Percentiles rank a stretch among this genome's conserved stretches.
These are phyloP conservation scores for Pachypanchax playfairii DNA, from an alignment of 2,113 vertebrate species.

Conservation along the genomic window DNA sequence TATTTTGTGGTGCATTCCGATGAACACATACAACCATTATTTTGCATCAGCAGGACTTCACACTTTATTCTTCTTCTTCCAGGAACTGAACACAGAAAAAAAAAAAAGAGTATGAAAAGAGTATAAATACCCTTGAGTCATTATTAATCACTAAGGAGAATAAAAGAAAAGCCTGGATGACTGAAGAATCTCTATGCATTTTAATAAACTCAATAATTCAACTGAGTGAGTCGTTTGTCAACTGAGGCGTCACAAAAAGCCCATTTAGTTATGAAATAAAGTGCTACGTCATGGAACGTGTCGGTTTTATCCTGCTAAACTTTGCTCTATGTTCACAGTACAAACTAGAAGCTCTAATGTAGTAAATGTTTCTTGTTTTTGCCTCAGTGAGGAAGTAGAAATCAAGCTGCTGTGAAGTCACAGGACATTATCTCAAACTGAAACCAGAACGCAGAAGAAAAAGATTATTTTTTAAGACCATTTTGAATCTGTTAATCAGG, in stretches of 20 bases:
- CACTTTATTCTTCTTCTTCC: slow-evolving; percentile 8
- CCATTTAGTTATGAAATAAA: slow-evolving; percentile 20
- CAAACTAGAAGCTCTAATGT: background rate
- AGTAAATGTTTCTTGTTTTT: slow-evolving; percentile 2
- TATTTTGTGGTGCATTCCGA: background rate
- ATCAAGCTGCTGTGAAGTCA: background rate
- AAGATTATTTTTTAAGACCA: no score
- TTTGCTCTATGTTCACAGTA: background rate
- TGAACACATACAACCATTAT: background rate
- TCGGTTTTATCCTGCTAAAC: slow-evolving; percentile 3
- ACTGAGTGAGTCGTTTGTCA: slow-evolving; percentile 31
- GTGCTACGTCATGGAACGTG: background rate
- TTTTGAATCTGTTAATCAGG: no score
- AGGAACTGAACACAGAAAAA: slow-evolving; percentile 16
- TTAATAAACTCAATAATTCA: slow-evolving; percentile 33
- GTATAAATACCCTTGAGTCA: slow-evolving; percentile 18
- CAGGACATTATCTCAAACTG: no score
- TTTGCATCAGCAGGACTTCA: slow-evolving; percentile 8
- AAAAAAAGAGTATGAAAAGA: background rate
- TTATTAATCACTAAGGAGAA: slow-evolving; percentile 36
- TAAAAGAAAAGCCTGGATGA: slow-evolving; percentile 13
- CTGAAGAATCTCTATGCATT: slow-evolving; percentile 18
- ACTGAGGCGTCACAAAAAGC: slow-evolving; percentile 15
- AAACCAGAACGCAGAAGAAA: no score
- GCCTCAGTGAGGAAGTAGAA: background rate